Conservation (phyloP, 2,888 invertebrate genomes). For the Epistrophe grossulariae region DNA sequence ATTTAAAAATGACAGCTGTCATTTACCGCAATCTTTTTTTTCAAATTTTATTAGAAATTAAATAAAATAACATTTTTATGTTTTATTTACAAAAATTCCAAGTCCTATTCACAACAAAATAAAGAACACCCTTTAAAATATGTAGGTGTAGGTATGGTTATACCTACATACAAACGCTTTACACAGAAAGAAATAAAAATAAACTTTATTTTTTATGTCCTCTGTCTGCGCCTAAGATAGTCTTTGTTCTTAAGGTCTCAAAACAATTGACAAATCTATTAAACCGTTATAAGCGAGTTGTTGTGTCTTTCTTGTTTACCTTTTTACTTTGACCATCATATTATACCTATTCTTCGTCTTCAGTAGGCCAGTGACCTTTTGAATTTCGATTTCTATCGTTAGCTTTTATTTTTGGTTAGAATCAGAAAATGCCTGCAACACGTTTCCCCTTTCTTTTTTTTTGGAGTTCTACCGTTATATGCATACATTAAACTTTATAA, state of each 20-base stretch:
- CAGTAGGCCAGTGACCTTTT: slow-evolving; percentile 61
- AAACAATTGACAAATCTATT: slow-evolving; percentile 2
- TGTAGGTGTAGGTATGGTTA: too few species aligned
- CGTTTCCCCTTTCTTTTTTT: slow-evolving; percentile 51
- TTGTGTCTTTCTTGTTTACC: slow-evolving; percentile 16
- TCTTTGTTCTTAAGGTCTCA: neutral
- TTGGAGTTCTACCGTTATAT: slow-evolving; percentile 61
- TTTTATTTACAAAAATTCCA: too few species aligned
- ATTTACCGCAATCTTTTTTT: neutral
- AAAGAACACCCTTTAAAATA: slow-evolving; percentile 8
- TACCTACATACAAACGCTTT: too few species aligned
- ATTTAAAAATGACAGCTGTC: neutral
- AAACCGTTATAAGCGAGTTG: slow-evolving; percentile 6
- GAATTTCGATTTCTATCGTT: slow-evolving; percentile 72
- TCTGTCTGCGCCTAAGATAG: neutral
- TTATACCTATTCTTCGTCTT: neutral
- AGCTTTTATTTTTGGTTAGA: slow-evolving; percentile 11
- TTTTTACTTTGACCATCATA: slow-evolving; percentile 4
- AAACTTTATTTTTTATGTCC: neutral
- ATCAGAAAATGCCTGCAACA: slow-evolving; percentile 21
- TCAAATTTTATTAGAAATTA: too few species aligned
- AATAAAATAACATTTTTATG: too few species aligned
- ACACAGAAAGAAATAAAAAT: neutral
- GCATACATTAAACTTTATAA: slow-evolving; percentile 62
- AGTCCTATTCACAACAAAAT: too few species aligned